Conservation (phyloP, 1,140 invertebrate genomes). For the Aplysia californica region DNA sequence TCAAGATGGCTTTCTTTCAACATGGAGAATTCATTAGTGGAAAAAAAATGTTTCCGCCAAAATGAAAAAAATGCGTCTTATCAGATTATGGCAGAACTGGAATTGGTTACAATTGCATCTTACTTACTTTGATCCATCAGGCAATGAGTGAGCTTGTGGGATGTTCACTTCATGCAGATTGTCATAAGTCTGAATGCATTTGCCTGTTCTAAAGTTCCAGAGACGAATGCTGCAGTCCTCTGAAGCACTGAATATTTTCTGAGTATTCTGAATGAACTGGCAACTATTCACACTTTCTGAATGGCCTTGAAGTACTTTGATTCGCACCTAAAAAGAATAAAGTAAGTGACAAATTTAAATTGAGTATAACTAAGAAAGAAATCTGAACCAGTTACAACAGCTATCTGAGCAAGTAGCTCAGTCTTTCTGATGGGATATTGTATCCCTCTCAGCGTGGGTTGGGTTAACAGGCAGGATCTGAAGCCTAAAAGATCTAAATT, state of each 20-base stretch:
- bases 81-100: too few species aligned
- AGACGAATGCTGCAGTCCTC: constrained; percentile 56
- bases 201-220: constrained; percentile 53
- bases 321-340: constrained; percentile 50
- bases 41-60: not conserved
- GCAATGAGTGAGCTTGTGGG: constrained; percentile 40
- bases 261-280: constrained; percentile 54
- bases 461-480: too few species aligned
- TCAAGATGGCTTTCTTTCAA: too few species aligned
- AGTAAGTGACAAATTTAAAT: too few species aligned
- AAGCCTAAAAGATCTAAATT: too few species aligned
- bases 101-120: not conserved
- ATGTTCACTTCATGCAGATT: constrained; percentile 42
- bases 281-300: constrained; percentile 57
- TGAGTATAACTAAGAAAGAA: too few species aligned
- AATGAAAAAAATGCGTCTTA: not conserved
- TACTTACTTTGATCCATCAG: constrained; percentile 42
- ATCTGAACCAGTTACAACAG: too few species aligned
- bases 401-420: too few species aligned
- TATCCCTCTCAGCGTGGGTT: too few species aligned
- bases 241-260: constrained; percentile 53
- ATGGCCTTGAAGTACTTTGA: constrained; percentile 58
- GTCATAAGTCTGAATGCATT: constrained; percentile 42
- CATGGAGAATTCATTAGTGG: not conserved
- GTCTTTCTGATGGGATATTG: too few species aligned